Evolutionary conservation across 2,797 vertebrate species (phyloP).

Genomic region (Botia almorhae): DNA sequence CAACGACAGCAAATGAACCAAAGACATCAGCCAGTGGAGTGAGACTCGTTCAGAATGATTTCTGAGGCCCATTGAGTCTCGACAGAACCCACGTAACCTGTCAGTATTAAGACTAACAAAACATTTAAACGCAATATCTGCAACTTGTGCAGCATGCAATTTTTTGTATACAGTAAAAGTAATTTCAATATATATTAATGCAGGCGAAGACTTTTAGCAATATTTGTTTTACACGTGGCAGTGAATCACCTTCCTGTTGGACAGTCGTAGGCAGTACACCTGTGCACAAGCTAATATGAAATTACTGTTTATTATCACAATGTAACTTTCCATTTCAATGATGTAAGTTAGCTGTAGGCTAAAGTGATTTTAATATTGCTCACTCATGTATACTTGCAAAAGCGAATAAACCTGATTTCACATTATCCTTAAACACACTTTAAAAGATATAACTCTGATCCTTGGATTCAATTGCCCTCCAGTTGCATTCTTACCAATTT

Average conservation of each 20-base stretch:
- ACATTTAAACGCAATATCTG: not conserved
- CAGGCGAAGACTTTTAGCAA: too few species aligned
- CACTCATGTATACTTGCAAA: not conserved
- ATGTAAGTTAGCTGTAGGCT: slow-evolving; percentile 19
- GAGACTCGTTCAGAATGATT: too few species aligned
- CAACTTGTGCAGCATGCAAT: not conserved
- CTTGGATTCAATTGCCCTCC: not conserved
- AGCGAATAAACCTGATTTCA: not conserved
- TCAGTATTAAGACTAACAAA: not conserved
- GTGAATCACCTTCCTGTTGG: not conserved
- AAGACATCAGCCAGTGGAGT: too few species aligned
- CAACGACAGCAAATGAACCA: too few species aligned
- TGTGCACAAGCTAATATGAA: slow-evolving; percentile 10
- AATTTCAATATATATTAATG: too few species aligned
- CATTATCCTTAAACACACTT: not conserved
- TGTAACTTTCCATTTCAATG: slow-evolving; percentile 8
- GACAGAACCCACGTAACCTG: not conserved
- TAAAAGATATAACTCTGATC: not conserved
- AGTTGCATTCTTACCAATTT: not conserved
- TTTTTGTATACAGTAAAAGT: not conserved
- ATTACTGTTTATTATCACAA: slow-evolving; percentile 25
- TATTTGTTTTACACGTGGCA: not conserved
- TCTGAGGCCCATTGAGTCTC: not conserved
- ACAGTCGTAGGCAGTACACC: slow-evolving; percentile 20
- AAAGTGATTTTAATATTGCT: not conserved